Evolutionary conservation across 2,888 invertebrate genomes (phyloP).

Genomic region (Palloptera scutellata): DNA sequence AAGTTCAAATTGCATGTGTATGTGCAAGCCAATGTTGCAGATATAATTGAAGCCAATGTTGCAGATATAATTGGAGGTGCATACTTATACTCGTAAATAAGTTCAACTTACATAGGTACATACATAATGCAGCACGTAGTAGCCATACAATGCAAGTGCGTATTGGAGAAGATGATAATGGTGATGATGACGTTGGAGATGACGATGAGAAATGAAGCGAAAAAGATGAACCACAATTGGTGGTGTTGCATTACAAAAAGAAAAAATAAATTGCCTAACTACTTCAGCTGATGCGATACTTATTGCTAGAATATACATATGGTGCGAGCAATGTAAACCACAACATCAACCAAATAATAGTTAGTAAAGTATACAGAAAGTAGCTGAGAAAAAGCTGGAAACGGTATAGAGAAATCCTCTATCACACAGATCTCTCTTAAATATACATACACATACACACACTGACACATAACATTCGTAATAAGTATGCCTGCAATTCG

Average conservation of each 20-base stretch:
- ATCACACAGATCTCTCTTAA: neutral
- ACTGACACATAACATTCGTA: no score
- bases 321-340: neutral
- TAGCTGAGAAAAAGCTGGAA: neutral
- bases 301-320: neutral
- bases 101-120: no score
- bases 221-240: neutral
- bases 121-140: neutral
- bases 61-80: neutral
- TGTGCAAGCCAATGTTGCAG: no score
- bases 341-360: no score
- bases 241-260: neutral
- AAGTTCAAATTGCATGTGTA: slow-evolving; percentile 20
- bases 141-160: slow-evolving; percentile 27
- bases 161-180: slow-evolving; percentile 19
- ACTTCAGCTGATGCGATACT: neutral
- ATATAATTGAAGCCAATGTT: neutral
- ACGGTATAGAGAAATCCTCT: neutral
- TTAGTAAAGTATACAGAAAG: neutral
- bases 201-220: neutral
- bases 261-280: neutral
- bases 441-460: neutral
- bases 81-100: no score
- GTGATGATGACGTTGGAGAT: neutral
- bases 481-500: neutral